These are phyloP conservation scores for Choloepus hoffmanni DNA, from an alignment of 2,113 vertebrate genomes.

Conservation along the genomic window DNA sequence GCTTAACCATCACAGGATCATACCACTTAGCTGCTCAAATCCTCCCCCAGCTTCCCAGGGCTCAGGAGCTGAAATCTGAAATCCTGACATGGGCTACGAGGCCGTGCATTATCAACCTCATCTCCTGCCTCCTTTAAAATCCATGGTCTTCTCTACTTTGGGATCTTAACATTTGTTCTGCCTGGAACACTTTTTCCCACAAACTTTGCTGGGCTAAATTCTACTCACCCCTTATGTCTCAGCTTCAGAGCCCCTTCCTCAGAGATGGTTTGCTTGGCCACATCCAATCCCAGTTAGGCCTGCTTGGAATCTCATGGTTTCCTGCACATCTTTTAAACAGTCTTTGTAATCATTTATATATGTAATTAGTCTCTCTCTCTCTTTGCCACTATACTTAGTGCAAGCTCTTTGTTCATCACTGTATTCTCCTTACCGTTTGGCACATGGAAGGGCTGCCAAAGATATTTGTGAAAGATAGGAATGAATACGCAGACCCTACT, in stretches of 20 bases:
- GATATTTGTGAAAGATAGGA: neutral
- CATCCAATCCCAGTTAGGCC: neutral
- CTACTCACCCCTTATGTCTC: neutral
- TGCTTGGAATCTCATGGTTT: neutral
- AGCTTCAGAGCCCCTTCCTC: neutral
- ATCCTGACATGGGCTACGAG: neutral
- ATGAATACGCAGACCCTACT: neutral
- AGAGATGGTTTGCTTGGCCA: neutral
- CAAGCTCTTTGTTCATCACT: neutral
- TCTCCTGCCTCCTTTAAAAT: neutral
- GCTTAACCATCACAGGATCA: neutral
- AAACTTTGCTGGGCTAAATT: neutral
- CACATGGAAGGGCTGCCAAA: neutral
- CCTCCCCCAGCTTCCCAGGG: neutral
- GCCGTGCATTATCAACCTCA: neutral
- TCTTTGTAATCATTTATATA: neutral
- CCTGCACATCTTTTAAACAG: neutral
- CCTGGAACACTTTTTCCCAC: neutral
- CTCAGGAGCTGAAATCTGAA: neutral
- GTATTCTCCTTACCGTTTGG: neutral
- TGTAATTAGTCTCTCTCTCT: too few relatives aligned
- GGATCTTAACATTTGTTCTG: neutral
- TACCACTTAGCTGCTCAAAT: neutral
- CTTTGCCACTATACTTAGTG: neutral
- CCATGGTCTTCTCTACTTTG: too few relatives aligned